Percentiles rank a stretch among this genome's conserved stretches.
These are phyloP conservation scores for Dastarcus helophoroides DNA, from an alignment of 2,888 invertebrate genomes.

Conservation along the genomic window DNA sequence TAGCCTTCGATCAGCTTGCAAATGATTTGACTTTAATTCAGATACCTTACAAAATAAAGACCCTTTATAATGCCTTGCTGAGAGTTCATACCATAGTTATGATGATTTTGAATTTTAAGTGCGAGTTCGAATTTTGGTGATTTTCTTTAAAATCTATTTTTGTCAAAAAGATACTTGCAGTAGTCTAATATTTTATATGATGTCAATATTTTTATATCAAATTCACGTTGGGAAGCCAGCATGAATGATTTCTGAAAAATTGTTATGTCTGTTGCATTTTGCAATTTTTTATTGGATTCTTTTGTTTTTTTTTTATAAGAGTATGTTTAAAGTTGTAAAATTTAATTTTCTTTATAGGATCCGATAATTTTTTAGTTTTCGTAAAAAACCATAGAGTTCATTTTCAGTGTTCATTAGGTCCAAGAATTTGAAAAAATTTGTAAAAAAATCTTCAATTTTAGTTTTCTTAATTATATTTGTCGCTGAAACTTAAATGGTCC, in stretches of 20 bases:
- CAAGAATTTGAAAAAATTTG: no score
- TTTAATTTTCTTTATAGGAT: slow-evolving; percentile 5
- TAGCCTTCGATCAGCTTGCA: slow-evolving; percentile 17
- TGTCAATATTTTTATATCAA: no score
- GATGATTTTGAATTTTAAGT: slow-evolving; percentile 12
- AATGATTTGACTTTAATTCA: slow-evolving; percentile 18
- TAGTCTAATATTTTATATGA: slow-evolving; percentile 13
- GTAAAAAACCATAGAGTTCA: no score
- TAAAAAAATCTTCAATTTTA: no score
- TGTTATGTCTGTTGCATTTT: slow-evolving; percentile 11
- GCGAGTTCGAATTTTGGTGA: slow-evolving; percentile 11
- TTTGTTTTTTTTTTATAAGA: slow-evolving; percentile 6
- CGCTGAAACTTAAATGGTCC: no score
- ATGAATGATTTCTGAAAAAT: slow-evolving; percentile 12
- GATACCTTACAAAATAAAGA: slow-evolving; percentile 16
- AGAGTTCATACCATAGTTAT: slow-evolving; percentile 9
- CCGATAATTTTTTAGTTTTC: slow-evolving; percentile 3
- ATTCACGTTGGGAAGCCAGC: slow-evolving; percentile 12
- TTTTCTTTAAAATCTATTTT: slow-evolving; percentile 13
- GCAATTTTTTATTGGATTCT: slow-evolving; percentile 10
- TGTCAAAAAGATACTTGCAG: slow-evolving; percentile 13
- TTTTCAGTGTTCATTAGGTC: no score
- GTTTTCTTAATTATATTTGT: no score
- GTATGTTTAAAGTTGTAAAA: not conserved
- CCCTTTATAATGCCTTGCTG: slow-evolving; percentile 11